phyloP scores from a whole-genome alignment of 2,888 invertebrate species.

The Geotrupes spiniger region DNA sequence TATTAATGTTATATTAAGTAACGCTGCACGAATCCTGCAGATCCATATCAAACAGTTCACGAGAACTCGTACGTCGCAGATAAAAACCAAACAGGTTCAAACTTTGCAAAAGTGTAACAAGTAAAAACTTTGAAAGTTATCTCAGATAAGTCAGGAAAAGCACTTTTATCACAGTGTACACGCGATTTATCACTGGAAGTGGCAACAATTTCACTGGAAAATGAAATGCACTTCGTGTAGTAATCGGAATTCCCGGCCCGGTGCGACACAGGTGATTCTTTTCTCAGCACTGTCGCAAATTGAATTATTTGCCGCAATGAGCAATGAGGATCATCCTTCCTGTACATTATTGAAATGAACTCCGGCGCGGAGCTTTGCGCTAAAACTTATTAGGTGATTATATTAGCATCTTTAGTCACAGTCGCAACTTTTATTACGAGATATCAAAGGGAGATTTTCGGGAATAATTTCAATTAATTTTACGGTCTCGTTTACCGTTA shows the following conservation, averaged over 20 bases:
- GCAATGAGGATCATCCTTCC: slow-evolving; percentile 2
- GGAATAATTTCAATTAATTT: too few relatives aligned
- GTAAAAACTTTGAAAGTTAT: not conserved
- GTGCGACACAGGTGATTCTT: slow-evolving; percentile 6
- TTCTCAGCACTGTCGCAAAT: slow-evolving; percentile 6
- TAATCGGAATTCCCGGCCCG: slow-evolving; percentile 1
- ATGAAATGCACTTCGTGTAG: slow-evolving; percentile 3
- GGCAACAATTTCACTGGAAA: slow-evolving; percentile 7
- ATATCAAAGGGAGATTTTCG: too few relatives aligned
- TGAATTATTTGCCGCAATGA: slow-evolving; percentile 7
- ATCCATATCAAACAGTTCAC: too few relatives aligned
- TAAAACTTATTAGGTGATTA: slow-evolving; percentile 1
- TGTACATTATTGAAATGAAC: slow-evolving; percentile 5
- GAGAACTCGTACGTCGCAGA: too few relatives aligned
- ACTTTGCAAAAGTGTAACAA: too few relatives aligned
- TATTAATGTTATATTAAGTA: too few relatives aligned
- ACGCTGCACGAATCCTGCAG: too few relatives aligned
- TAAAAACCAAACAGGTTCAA: too few relatives aligned
- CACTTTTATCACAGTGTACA: slow-evolving; percentile 2
- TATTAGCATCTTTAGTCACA: not conserved
- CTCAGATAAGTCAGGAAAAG: slow-evolving; percentile 2
- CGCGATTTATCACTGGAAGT: slow-evolving; percentile 4
- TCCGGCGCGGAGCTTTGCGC: not conserved
- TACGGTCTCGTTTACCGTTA: too few relatives aligned
- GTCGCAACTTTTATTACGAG: too few relatives aligned